Base-by-base conservation (phyloP, 2,797 vertebrate species). In the Syndactyla subalaris region DNA sequence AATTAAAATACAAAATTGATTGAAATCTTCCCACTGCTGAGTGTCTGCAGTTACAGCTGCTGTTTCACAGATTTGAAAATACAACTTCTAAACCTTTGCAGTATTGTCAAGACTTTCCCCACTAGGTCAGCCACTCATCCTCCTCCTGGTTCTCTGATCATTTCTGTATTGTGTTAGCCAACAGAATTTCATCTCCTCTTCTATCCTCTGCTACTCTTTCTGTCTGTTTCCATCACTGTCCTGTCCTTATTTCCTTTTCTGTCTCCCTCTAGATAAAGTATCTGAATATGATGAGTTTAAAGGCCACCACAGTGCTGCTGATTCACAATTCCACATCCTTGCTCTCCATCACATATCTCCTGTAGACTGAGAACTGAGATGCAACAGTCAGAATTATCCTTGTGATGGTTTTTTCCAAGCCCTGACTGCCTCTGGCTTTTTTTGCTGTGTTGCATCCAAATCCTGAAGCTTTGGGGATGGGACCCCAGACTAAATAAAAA, bases 271-370 rank as follows among this genome's bases (percentile, higher is more conserved):
- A 51, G 39, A 32, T 83, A 48, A 67, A 63, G 3, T 16, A 34
- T 55, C 52, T 79, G 39, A 65, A 7, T 61, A 43, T 16, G 32
- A 14, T 12, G 49, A 5, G 21, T 92, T 80, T 54, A 62, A 77
- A 93, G 65, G 36, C 30, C 54, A 39, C 27, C 24, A 12, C 0
- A 0, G 4, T 18, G 5, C 10, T 34, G 38, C 3, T 8, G 34
- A 54, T 21, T 83, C 72, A 36, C 48, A 71, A 2, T 77, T 91
- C 45, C 59, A 19, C 34, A 10, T 23, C 39, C 24, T 43, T 52
- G 6, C 22, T 59, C 16, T 74, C 36, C 45, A 34, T 45, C 51
- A 27, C 14, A 0, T 4, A 11, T 29, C 41, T 80, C 43, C 27
- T 78, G 43, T 6, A 46, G 75, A 10, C 45, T 29, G 29, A 2